phyloP scores from a whole-genome alignment of 2,113 vertebrate species.

The Psilopsiagon aurifrons region DNA sequence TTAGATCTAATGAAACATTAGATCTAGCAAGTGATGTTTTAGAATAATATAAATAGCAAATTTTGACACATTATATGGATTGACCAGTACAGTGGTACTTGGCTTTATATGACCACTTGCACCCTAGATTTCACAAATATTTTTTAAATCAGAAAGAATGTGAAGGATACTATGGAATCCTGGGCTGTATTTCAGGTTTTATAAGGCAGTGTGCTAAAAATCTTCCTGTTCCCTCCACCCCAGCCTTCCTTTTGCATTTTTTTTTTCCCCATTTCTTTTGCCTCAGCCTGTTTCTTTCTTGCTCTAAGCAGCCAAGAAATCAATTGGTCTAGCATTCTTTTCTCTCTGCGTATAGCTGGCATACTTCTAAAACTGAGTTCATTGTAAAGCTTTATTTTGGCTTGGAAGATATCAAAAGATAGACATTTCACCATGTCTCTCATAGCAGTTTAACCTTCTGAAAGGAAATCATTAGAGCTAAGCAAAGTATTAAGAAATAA shows the following conservation, averaged over 20 bases:
- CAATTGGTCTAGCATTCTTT: constrained; percentile 7
- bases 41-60: neutral
- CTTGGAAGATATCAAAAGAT: constrained; percentile 3
- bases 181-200: neutral
- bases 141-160: neutral
- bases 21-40: neutral
- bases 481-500: neutral
- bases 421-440: constrained; percentile 20
- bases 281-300: neutral
- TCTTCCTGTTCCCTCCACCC: neutral
- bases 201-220: neutral
- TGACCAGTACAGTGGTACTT: neutral
- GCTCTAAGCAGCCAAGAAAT: constrained; percentile 19
- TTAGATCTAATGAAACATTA: neutral
- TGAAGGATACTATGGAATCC: neutral
- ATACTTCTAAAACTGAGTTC: constrained; percentile 8
- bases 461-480: neutral
- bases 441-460: neutral
- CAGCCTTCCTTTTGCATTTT: neutral
- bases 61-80: neutral
- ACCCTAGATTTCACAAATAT: neutral
- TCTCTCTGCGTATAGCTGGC: neutral
- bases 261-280: neutral
- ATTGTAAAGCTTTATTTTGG: neutral
- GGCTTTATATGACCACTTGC: neutral